Percentiles rank a stretch among this genome's conserved stretches.
Conservation (phyloP, 1,140 invertebrate species). For the Lithobius niger region DNA sequence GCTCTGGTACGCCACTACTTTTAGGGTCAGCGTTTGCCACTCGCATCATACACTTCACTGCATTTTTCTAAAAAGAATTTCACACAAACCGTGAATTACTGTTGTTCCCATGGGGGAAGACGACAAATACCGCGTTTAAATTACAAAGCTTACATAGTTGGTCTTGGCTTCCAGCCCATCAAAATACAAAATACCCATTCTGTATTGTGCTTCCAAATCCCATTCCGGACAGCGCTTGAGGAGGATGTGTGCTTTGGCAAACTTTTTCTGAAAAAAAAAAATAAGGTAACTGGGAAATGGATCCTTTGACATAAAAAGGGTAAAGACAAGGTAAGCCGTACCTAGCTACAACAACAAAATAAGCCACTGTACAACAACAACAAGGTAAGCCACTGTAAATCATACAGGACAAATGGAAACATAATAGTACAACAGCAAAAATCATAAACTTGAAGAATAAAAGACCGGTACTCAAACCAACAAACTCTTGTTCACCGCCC, state of each 20-base stretch:
- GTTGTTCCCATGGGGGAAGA: background rate
- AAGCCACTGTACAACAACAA: no score
- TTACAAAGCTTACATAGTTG: background rate
- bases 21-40: background rate
- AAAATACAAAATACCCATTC: background rate
- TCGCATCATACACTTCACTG: background rate
- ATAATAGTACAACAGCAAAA: no score
- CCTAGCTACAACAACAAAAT: no score
- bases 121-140: no score
- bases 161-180: background rate
- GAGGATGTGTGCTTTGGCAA: background rate
- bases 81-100: background rate
- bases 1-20: background rate
- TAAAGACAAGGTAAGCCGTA: no score
- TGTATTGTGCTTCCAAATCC: constrained; percentile 3
- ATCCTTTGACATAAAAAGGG: no score
- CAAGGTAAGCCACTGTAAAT: no score
- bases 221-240: background rate
- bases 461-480: no score
- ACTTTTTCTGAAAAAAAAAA: background rate
- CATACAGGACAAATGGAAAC: no score
- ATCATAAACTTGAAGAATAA: no score
- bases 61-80: background rate
- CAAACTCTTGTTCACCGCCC: no score
- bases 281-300: no score